Conservation (phyloP, 2,888 invertebrate species). For the Hyppa rectilinea region DNA sequence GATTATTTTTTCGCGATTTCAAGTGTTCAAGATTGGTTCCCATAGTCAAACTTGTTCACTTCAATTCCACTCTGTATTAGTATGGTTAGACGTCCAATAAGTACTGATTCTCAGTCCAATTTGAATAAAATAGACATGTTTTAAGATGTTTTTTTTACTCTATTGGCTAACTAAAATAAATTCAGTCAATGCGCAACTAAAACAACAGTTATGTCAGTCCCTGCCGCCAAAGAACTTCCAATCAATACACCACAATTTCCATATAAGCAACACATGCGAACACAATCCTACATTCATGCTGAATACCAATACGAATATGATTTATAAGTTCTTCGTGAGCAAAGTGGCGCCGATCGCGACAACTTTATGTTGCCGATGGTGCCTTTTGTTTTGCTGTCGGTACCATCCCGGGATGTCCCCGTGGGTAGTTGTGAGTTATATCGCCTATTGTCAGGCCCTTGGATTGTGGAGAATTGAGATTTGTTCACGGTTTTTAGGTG, state of each 20-base stretch:
- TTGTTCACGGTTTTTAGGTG: neutral
- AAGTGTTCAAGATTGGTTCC: no score
- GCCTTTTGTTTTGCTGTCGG: slow-evolving; percentile 76
- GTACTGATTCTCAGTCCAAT: no score
- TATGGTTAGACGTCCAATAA: neutral
- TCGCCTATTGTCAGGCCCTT: slow-evolving; percentile 13
- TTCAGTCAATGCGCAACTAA: neutral
- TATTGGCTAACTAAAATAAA: no score
- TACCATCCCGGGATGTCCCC: slow-evolving; percentile 73
- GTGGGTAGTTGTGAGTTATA: slow-evolving; percentile 48
- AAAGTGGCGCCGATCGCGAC: slow-evolving; percentile 80
- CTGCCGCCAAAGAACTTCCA: slow-evolving; percentile 7
- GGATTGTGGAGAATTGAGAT: slow-evolving; percentile 5
- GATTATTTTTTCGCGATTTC: no score
- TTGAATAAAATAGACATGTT: neutral
- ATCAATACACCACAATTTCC: slow-evolving; percentile 47
- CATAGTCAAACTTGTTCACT: no score
- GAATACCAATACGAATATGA: slow-evolving; percentile 69
- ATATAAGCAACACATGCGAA: slow-evolving; percentile 37
- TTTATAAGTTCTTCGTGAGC: slow-evolving; percentile 80
- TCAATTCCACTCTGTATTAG: no score
- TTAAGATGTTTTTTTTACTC: neutral
- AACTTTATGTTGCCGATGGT: slow-evolving; percentile 77
- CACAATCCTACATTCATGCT: slow-evolving; percentile 46
- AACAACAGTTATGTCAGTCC: neutral